Evolutionary conservation across 1,140 invertebrate species (phyloP).

Genomic region (Sitophilus oryzae): DNA sequence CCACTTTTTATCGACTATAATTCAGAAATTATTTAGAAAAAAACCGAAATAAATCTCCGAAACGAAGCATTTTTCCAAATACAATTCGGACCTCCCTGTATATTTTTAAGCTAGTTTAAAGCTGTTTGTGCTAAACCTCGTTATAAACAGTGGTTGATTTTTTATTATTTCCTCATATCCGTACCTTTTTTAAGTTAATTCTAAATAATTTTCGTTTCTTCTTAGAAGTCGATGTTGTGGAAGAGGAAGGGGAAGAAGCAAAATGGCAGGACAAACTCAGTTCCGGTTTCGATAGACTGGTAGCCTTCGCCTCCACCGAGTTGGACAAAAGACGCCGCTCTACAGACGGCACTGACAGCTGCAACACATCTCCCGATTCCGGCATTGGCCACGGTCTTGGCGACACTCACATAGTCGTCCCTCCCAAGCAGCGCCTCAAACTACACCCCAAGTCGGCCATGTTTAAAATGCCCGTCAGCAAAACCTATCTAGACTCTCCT

Average conservation of each 20-base stretch:
- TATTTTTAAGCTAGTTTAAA: no score
- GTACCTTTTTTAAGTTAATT: no score
- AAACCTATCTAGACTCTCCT: slow-evolving; percentile 46
- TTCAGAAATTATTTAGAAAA: no score
- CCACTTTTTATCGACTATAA: no score
- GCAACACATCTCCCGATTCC: slow-evolving; percentile 71
- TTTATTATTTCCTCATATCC: no score
- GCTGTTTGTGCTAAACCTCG: no score
- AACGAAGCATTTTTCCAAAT: no score
- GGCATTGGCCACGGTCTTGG: slow-evolving; percentile 64
- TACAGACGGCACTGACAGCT: slow-evolving; percentile 61
- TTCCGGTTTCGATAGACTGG: slow-evolving; percentile 78
- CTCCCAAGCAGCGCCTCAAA: slow-evolving; percentile 42
- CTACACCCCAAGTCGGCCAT: slow-evolving; percentile 41
- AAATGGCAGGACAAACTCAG: slow-evolving; percentile 82
- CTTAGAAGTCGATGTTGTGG: slow-evolving; percentile 45
- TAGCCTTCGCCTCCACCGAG: slow-evolving; percentile 79
- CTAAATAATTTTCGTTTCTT: no score
- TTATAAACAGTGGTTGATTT: no score
- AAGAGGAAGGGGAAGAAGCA: slow-evolving; percentile 56
- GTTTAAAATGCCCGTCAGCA: slow-evolving; percentile 43
- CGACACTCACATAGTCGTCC: slow-evolving; percentile 49
- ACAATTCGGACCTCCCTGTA: no score
- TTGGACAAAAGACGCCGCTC: slow-evolving; percentile 73
- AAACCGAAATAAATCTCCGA: no score